Percentiles rank a stretch among this genome's conserved stretches.
Conservation (phyloP, 2,113 vertebrate species). For the Ictidomys tridecemlineatus region DNA sequence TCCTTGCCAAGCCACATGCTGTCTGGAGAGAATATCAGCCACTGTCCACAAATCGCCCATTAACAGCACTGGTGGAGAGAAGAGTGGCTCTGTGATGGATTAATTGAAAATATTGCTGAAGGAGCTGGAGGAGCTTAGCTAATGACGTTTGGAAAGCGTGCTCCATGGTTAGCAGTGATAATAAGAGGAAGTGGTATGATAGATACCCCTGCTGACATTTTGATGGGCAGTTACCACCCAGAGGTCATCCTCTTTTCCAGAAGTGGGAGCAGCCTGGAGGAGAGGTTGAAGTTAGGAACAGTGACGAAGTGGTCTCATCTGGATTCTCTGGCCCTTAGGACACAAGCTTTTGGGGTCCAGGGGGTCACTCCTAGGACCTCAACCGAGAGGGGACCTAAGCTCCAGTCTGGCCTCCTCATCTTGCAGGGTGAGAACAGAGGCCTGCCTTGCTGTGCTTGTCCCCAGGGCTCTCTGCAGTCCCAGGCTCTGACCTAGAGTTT, state of each 20-base stretch:
- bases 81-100: constrained; percentile 47
- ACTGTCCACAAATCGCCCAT: neutral
- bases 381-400: neutral
- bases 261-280: neutral
- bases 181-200: neutral
- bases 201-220: constrained; percentile 38
- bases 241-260: neutral
- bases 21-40: too few species aligned
- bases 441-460: neutral
- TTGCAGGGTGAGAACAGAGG: too few species aligned
- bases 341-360: neutral
- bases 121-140: constrained; percentile 59
- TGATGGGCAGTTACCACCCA: neutral
- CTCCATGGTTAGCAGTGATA: neutral
- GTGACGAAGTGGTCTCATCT: fast-evolving
- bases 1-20: neutral
- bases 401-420: fast-evolving
- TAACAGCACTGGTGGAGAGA: constrained; percentile 12
- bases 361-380: fast-evolving
- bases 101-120: constrained; percentile 25
- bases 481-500: neutral
- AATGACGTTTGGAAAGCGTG: constrained; percentile 14
- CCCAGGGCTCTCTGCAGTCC: fast-evolving
- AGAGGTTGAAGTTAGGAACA: neutral
- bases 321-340: too few species aligned